Percentiles rank a stretch among this genome's conserved stretches.
These are phyloP conservation scores for Corbicula japonica DNA, from an alignment of 2,888 invertebrate species.

Conservation along the genomic window DNA sequence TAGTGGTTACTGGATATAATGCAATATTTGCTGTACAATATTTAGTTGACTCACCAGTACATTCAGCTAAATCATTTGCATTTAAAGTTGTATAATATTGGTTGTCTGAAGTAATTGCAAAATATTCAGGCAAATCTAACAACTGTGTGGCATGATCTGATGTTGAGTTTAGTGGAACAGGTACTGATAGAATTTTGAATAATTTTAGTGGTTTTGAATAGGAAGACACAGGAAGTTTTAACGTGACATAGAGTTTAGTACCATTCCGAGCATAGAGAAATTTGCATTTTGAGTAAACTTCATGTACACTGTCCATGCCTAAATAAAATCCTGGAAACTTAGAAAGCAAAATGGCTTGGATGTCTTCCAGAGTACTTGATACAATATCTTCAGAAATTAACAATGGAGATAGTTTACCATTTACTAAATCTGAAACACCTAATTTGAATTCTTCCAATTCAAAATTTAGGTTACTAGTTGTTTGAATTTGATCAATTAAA, in stretches of 20 bases:
- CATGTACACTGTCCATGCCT: not conserved
- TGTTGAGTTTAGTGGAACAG: constrained; percentile 55
- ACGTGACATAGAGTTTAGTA: constrained; percentile 31
- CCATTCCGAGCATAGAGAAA: constrained; percentile 40
- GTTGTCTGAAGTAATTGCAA: constrained; percentile 17
- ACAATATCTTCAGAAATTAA: constrained; percentile 25
- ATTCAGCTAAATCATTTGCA: constrained; percentile 1
- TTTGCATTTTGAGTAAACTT: constrained; percentile 19
- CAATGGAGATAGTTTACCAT: constrained; percentile 39
- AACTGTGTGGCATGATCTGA: constrained; percentile 62
- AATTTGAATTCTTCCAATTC: constrained; percentile 24
- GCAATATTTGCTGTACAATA: constrained; percentile 21
- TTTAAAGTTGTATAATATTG: constrained; percentile 28
- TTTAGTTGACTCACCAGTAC: constrained; percentile 3
- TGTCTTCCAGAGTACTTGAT: constrained; percentile 7
- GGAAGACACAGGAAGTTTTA: constrained; percentile 45
- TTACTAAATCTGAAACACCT: constrained; percentile 14
- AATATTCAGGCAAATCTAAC: constrained; percentile 43
- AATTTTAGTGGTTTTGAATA: constrained; percentile 34
- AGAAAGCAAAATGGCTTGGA: constrained; percentile 16
- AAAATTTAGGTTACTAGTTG: constrained; percentile 9
- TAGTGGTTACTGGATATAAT: constrained; percentile 26
- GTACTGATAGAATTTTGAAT: constrained; percentile 46
- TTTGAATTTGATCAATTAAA: constrained; percentile 32
- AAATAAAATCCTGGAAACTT: constrained; percentile 43